Evolutionary conservation across 2,797 vertebrate genomes (phyloP), one percentile per base, ranked within the genome.

Genomic region (Cossypha heuglini): DNA sequence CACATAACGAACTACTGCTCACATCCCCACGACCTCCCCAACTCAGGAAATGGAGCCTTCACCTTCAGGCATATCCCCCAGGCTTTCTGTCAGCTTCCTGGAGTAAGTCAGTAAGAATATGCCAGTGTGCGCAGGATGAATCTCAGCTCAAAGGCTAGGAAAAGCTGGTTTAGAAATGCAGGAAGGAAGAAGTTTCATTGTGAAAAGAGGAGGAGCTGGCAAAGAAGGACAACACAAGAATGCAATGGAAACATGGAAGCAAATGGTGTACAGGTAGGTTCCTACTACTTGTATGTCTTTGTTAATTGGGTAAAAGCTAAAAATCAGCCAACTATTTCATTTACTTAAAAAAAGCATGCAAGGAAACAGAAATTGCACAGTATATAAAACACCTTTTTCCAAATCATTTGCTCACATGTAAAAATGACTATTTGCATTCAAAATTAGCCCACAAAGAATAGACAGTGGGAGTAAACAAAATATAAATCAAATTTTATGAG

Each of bases 101-200:
- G 14, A 85, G 48, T 49, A 85, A 79, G 13, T 17, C 86, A 76
- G 24, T 16, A 57, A 67, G 88, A 91, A 69, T 14, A 38, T 5
- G 51, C 38, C 76, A 78, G 31, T 4, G 10, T 48, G 37, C 77
- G 91, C 72, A 88, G 71, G 64, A 83, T 46, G 45, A 46, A 67
- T 57, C 81, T 81, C 81, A 40, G 54, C 57, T 62, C 69, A 87
- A 88, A 82, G 2, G 3, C 49, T 35, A 79, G 29, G 40, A 96
- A 64, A 94, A 83, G 48, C 38, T 87, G 38, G 12, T 78, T 59
- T 83, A 90, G 72, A 91, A 95, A 87, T n/a, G 89, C 64, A 94
- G 86, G 93, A 96, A 96, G 86, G 82, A 91, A 93, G 62, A 87
- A 90, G 42, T 69, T 90, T 82, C 58, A 73, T 33, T 57, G 84